Evolutionary conservation across 2,113 vertebrate species (phyloP).

Genomic region (Silurus glanis): DNA sequence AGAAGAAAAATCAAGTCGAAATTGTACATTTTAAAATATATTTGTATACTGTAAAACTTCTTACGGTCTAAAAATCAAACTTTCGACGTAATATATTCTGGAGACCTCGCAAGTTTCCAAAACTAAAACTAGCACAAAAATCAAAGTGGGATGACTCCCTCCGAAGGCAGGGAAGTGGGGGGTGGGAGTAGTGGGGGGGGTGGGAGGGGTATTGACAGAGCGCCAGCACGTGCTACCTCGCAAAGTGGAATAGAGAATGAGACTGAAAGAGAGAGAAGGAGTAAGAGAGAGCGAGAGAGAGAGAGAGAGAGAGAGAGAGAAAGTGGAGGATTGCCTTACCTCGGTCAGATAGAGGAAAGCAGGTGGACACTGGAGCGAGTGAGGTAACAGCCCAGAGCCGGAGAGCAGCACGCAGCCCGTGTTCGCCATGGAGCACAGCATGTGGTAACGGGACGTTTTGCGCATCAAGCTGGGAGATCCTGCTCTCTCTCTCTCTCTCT

Average conservation of each 20-base stretch:
- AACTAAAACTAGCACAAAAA: neutral
- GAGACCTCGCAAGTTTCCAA: slow-evolving; percentile 1
- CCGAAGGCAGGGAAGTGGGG: slow-evolving; percentile 29
- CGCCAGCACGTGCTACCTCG: slow-evolving; percentile 49
- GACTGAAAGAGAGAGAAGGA: slow-evolving; percentile 10
- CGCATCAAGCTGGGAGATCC: slow-evolving; percentile 65
- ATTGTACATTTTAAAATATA: neutral
- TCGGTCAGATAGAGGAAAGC: slow-evolving; percentile 96
- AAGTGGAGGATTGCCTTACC: slow-evolving; percentile 57
- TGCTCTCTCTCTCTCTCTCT: slow-evolving; percentile 33
- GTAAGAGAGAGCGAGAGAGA: slow-evolving; percentile 24
- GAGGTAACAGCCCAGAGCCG: slow-evolving; percentile 90
- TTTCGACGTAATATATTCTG: neutral
- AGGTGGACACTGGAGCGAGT: slow-evolving; percentile 87
- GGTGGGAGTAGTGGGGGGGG: slow-evolving; percentile 30
- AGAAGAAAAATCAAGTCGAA: neutral
- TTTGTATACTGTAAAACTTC: neutral
- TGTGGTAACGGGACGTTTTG: slow-evolving; percentile 79
- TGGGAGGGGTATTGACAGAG: slow-evolving; percentile 39
- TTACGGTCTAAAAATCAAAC: neutral
- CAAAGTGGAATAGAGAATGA: slow-evolving; percentile 27
- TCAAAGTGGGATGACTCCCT: slow-evolving; percentile 40
- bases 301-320: slow-evolving; percentile 25
- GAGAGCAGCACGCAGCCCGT: slow-evolving; percentile 93
- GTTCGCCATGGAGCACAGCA: slow-evolving; percentile 97